Conservation (phyloP, 2,113 vertebrate species). For the Tylochromis polylepis region DNA sequence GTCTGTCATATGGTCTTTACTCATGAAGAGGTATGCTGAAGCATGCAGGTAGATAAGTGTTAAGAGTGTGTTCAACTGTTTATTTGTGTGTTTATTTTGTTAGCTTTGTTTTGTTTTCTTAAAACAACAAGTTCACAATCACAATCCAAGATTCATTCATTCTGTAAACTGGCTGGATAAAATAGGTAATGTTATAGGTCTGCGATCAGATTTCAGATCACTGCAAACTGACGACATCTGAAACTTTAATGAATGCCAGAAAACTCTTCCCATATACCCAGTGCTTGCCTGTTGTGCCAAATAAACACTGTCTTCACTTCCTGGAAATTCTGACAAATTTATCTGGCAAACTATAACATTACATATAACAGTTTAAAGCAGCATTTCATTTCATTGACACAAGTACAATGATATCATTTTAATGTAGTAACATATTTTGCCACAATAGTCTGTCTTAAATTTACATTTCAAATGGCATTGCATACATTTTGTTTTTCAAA, state of each 20-base stretch:
- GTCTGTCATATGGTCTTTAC: constrained; percentile 83
- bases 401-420: neutral
- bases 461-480: neutral
- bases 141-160: neutral
- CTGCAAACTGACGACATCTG: neutral
- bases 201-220: neutral
- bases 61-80: neutral
- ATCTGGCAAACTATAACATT: neutral
- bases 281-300: neutral
- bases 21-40: constrained; percentile 93
- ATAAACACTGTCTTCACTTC: neutral
- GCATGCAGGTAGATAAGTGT: constrained; percentile 92
- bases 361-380: neutral
- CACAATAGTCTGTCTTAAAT: neutral
- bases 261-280: neutral
- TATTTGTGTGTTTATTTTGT: neutral
- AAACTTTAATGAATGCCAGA: neutral
- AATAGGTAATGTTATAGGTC: neutral
- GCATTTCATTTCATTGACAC: neutral
- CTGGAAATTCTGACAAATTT: neutral
- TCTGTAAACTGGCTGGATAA: constrained; percentile 24
- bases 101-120: neutral
- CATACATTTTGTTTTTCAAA: neutral
- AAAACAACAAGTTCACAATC: neutral
- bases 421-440: neutral